phyloP scores from a whole-genome alignment of 2,113 vertebrate species.

The Mustela nigripes region DNA sequence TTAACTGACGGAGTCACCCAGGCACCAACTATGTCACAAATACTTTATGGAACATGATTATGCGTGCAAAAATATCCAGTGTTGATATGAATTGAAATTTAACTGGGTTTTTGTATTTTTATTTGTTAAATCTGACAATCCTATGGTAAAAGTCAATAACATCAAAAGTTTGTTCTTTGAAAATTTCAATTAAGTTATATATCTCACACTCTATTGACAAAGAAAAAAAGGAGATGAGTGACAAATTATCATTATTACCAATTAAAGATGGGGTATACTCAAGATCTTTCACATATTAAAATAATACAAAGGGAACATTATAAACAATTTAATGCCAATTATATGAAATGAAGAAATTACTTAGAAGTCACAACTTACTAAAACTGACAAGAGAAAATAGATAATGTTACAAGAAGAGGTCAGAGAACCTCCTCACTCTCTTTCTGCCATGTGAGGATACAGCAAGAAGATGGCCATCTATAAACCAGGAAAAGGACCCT shows the following conservation, averaged over 20 bases:
- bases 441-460: neutral
- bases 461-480: neutral
- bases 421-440: neutral
- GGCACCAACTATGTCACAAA: neutral
- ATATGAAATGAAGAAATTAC: neutral
- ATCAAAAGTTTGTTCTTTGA: neutral
- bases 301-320: neutral
- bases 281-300: neutral
- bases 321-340: neutral
- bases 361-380: neutral
- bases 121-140: neutral
- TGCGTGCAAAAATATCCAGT: neutral
- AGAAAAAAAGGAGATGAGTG: neutral
- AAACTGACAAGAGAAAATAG: neutral
- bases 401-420: neutral
- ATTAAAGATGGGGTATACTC: neutral
- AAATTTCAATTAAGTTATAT: neutral
- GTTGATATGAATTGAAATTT: neutral
- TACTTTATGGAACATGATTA: neutral
- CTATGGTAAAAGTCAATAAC: neutral
- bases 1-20: neutral
- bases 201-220: neutral
- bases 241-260: neutral
- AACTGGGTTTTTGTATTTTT: neutral
- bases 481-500: neutral